Evolutionary conservation across 2,888 invertebrate species (phyloP).

Genomic region (Bhutanitis thaidina): DNA sequence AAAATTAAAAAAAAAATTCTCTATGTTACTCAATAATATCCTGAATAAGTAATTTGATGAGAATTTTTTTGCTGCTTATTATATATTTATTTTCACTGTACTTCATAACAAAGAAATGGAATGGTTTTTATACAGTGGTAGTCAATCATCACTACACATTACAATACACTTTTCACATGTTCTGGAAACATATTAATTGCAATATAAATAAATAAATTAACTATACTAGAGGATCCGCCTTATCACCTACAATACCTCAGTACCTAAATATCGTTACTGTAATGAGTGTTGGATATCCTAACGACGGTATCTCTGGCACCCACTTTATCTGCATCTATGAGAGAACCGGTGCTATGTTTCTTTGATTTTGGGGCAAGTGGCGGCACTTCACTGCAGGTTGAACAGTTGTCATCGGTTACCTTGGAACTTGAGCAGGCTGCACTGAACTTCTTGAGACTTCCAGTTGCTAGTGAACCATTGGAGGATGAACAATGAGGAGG

Average conservation of each 20-base stretch:
- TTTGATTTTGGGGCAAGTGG: slow-evolving; percentile 63
- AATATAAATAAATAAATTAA: background rate
- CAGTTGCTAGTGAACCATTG: slow-evolving; percentile 65
- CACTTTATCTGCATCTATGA: slow-evolving; percentile 62
- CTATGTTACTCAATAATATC: no score
- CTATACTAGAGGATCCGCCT: background rate
- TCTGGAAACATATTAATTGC: background rate
- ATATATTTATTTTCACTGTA: no score
- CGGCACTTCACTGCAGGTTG: slow-evolving; percentile 68
- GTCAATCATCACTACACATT: no score
- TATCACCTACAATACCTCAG: slow-evolving; percentile 26
- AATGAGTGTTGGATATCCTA: slow-evolving; percentile 63
- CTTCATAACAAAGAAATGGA: no score
- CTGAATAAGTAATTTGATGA: no score
- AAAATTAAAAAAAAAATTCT: no score
- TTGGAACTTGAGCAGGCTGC: slow-evolving; percentile 55
- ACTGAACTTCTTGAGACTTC: slow-evolving; percentile 65
- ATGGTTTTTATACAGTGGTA: no score
- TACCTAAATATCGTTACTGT: slow-evolving; percentile 49
- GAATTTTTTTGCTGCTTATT: no score
- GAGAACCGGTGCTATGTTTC: slow-evolving; percentile 69
- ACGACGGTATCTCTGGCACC: slow-evolving; percentile 68
- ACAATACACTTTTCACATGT: no score
- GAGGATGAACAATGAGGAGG: slow-evolving; percentile 70
- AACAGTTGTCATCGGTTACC: slow-evolving; percentile 57